phyloP scores from a whole-genome alignment of 2,797 vertebrate genomes.

The Salmo trutta region DNA sequence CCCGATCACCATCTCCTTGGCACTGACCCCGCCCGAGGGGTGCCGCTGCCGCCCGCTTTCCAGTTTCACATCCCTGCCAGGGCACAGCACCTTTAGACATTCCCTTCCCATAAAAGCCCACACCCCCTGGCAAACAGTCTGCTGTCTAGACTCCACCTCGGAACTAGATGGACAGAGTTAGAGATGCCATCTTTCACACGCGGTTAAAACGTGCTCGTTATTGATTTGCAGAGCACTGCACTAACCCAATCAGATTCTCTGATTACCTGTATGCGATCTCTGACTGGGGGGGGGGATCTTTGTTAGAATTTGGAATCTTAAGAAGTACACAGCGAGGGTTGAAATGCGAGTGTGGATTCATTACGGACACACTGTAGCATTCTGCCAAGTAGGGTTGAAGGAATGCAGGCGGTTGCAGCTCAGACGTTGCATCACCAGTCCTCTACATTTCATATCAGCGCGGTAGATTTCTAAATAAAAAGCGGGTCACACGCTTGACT shows the following conservation, averaged over 20 bases:
- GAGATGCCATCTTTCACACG: neutral
- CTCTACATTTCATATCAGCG: constrained; percentile 44
- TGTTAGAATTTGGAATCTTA: neutral
- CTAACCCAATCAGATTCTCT: constrained; percentile 44
- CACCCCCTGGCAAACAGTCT: neutral
- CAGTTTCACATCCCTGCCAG: constrained; percentile 87
- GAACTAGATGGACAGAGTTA: neutral
- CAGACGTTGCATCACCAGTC: constrained; percentile 34
- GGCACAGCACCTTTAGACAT: constrained; percentile 50
- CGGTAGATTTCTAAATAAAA: constrained; percentile 33
- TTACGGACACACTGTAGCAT: neutral
- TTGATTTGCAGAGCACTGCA: constrained; percentile 42
- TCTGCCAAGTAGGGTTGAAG: neutral
- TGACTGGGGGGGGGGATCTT: constrained; percentile 7
- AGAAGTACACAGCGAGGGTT: neutral
- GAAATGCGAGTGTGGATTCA: neutral
- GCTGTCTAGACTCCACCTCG: constrained; percentile 22
- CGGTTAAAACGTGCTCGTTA: constrained; percentile 31
- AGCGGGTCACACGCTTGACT: constrained; percentile 22
- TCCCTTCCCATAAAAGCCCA: neutral
- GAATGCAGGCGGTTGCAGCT: constrained; percentile 18
- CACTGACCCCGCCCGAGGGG: constrained; percentile 87
- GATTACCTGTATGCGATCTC: constrained; percentile 33
- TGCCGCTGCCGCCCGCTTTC: constrained; percentile 91
- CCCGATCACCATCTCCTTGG: constrained; percentile 95